Conservation (phyloP, 30 jellyfish, hydroid and myxozoan species). For the Chrysaora quinquecirrha region DNA sequence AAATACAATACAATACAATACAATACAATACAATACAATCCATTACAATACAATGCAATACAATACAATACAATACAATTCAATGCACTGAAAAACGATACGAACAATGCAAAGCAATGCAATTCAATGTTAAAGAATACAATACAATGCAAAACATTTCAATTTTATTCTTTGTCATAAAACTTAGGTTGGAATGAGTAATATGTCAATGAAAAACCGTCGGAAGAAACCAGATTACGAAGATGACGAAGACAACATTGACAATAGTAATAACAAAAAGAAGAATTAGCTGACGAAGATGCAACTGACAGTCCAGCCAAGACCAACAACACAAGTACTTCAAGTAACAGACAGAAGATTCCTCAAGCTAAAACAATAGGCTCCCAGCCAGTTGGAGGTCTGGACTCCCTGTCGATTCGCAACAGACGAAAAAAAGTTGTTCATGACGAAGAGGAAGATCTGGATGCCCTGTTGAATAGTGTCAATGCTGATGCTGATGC, state of each 20-base stretch:
- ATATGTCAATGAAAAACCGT: conserved; percentile 30
- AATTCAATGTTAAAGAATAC: no score
- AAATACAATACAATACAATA: no score
- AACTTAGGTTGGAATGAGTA: background rate
- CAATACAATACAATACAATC: no score
- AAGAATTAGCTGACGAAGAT: background rate
- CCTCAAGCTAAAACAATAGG: background rate
- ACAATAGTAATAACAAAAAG: background rate
- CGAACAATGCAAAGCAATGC: no score
- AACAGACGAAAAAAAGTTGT: conserved; percentile 6
- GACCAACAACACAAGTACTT: background rate
- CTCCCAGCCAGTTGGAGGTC: background rate
- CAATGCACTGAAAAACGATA: no score
- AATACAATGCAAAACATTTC: no score
- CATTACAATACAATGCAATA: no score
- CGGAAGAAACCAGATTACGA: conserved; percentile 15
- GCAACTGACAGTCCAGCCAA: background rate
- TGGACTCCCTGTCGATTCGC: conserved; percentile 19
- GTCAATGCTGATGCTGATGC: conserved; percentile 18
- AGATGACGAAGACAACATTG: conserved; percentile 19
- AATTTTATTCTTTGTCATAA: no score
- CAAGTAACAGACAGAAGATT: background rate
- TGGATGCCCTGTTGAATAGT: conserved; percentile 53
- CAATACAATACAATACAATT: no score
- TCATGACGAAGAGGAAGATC: conserved; percentile 54